Evolutionary conservation across 2,113 vertebrate genomes (phyloP).

Genomic region (Mirza zaza): DNA sequence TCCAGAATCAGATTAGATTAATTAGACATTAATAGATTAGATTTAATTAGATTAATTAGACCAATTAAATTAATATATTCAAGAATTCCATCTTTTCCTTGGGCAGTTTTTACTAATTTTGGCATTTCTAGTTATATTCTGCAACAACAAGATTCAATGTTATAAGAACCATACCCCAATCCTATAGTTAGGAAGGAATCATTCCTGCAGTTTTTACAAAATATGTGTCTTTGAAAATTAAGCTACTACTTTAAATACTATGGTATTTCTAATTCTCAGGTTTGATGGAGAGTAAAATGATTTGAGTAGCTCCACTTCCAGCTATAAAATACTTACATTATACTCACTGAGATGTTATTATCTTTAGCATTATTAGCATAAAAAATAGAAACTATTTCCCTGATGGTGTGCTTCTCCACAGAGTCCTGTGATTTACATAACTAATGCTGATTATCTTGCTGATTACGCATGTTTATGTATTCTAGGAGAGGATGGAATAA

Average conservation of each 20-base stretch:
- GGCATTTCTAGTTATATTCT: neutral
- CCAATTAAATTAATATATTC: neutral
- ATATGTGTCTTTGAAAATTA: neutral
- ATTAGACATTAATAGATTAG: too few species aligned
- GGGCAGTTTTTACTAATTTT: neutral
- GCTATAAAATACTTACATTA: neutral
- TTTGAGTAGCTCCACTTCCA: neutral
- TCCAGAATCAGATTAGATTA: neutral
- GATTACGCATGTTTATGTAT: neutral
- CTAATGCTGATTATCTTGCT: neutral
- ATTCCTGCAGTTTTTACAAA: neutral
- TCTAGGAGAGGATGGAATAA: neutral
- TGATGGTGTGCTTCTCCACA: constrained; percentile 22
- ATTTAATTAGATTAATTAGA: too few species aligned
- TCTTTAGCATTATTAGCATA: constrained; percentile 9
- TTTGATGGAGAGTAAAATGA: neutral
- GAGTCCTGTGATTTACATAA: neutral
- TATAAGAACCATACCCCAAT: neutral
- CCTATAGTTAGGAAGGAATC: neutral
- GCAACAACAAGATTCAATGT: neutral
- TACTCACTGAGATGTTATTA: constrained; percentile 8
- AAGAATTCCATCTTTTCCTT: neutral
- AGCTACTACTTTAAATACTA: neutral
- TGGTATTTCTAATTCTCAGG: neutral
- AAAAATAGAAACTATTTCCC: constrained; percentile 25